phyloP scores from a whole-genome alignment of 2,888 invertebrate genomes.

The Idaea aversata region DNA sequence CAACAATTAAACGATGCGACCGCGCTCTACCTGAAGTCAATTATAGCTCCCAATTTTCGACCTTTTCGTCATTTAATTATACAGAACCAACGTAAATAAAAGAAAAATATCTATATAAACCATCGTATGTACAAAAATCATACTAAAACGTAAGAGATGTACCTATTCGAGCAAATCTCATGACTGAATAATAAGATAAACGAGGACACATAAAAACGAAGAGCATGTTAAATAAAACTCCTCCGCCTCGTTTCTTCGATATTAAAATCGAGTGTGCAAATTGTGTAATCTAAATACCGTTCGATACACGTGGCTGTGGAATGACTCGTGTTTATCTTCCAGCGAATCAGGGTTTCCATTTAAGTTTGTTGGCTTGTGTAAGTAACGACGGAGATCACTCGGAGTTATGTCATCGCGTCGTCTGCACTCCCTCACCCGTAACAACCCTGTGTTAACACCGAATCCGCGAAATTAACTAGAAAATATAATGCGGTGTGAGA shows the following conservation, averaged over 20 bases:
- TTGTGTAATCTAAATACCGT: slow-evolving; percentile 34
- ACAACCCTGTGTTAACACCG: slow-evolving; percentile 50
- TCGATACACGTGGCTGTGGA: slow-evolving; percentile 30
- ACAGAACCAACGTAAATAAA: slow-evolving; percentile 5
- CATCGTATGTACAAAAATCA: slow-evolving; percentile 2
- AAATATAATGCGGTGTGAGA: slow-evolving; percentile 67
- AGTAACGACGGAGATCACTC: slow-evolving; percentile 46
- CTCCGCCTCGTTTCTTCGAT: slow-evolving; percentile 14
- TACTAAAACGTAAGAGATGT: neutral
- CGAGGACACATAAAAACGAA: slow-evolving; percentile 15
- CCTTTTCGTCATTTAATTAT: neutral
- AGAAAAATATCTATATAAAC: slow-evolving; percentile 8
- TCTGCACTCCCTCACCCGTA: slow-evolving; percentile 30
- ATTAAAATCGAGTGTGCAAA: slow-evolving; percentile 25
- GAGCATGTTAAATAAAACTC: slow-evolving; percentile 5
- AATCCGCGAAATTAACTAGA: slow-evolving; percentile 69
- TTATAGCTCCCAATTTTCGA: neutral
- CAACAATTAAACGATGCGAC: neutral
- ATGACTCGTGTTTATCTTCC: slow-evolving; percentile 45
- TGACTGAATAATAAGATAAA: slow-evolving; percentile 17
- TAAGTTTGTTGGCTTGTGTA: slow-evolving; percentile 55
- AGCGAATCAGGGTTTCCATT: slow-evolving; percentile 52
- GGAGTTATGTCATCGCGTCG: slow-evolving; percentile 38
- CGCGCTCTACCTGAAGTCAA: neutral
- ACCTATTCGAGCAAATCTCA: neutral